Evolutionary conservation across 2,888 invertebrate species (phyloP).

Genomic region (Uropetala carovei): DNA sequence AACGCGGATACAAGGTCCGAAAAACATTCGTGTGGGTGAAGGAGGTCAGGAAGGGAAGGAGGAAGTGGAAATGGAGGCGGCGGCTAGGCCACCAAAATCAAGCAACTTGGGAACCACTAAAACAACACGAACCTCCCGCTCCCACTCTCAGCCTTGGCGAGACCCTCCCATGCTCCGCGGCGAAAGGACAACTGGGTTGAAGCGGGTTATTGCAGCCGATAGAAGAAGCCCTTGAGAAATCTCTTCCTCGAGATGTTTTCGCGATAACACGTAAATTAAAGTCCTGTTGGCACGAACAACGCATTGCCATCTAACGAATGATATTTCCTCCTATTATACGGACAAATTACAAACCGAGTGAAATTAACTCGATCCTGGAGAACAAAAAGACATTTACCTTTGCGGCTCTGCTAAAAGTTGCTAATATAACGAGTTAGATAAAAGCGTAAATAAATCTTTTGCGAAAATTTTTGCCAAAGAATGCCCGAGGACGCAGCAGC

Average conservation of each 20-base stretch:
- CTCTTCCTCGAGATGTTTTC: not conserved
- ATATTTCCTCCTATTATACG: no score
- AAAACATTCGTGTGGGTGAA: not conserved
- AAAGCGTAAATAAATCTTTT: no score
- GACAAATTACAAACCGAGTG: no score
- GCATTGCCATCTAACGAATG: no score
- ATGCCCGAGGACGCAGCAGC: no score
- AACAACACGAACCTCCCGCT: not conserved
- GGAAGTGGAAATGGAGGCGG: constrained; percentile 23
- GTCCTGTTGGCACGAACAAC: no score
- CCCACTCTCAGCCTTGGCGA: constrained; percentile 9
- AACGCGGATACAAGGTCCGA: constrained; percentile 9
- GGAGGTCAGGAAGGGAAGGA: constrained; percentile 19
- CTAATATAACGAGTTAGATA: no score
- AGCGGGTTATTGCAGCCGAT: not conserved
- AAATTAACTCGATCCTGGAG: no score
- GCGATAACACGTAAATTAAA: no score
- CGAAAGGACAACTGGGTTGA: not conserved
- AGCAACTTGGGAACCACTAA: constrained; percentile 19
- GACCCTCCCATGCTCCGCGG: not conserved
- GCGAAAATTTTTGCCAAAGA: no score
- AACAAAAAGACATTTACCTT: no score
- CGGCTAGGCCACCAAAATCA: constrained; percentile 16
- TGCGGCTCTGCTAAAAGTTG: no score
- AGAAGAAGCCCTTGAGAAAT: not conserved